phyloP scores from a whole-genome alignment of 2,113 vertebrate genomes.

The Percina caprodes region DNA sequence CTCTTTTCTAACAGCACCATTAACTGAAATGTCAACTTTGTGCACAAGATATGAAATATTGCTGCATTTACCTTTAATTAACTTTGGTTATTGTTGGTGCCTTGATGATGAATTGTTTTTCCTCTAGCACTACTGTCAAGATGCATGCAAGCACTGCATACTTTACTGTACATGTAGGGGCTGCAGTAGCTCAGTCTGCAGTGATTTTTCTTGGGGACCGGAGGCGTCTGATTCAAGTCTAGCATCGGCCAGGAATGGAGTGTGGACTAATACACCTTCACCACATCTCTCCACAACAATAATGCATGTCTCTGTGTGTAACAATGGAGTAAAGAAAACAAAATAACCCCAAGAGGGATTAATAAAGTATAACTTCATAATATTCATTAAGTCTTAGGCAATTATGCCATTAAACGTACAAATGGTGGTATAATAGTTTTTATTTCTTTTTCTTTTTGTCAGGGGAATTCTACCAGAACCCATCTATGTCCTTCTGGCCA shows the following conservation, averaged over 20 bases:
- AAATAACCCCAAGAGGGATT: too few relatives aligned
- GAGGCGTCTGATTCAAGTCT: too few relatives aligned
- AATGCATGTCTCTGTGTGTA: too few relatives aligned
- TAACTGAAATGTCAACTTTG: background rate
- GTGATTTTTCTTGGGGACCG: too few relatives aligned
- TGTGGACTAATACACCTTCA: too few relatives aligned
- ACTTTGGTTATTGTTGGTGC: background rate
- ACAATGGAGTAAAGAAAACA: too few relatives aligned
- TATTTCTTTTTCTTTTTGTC: background rate
- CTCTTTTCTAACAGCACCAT: background rate
- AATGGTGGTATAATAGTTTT: background rate
- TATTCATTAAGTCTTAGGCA: background rate
- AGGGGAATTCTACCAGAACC: slow-evolving; percentile 85
- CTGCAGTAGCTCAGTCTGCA: too few relatives aligned
- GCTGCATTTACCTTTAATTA: background rate
- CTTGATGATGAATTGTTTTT: background rate
- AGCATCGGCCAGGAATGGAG: too few relatives aligned
- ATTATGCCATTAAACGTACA: background rate
- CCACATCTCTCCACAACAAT: too few relatives aligned
- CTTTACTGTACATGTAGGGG: background rate
- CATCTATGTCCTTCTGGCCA: slow-evolving; percentile 88
- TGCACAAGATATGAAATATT: background rate
- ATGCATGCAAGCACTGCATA: background rate
- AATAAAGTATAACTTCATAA: too few relatives aligned
- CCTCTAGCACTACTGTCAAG: background rate